Conservation (phyloP, 2,113 vertebrate species). For the Capra hircus region DNA sequence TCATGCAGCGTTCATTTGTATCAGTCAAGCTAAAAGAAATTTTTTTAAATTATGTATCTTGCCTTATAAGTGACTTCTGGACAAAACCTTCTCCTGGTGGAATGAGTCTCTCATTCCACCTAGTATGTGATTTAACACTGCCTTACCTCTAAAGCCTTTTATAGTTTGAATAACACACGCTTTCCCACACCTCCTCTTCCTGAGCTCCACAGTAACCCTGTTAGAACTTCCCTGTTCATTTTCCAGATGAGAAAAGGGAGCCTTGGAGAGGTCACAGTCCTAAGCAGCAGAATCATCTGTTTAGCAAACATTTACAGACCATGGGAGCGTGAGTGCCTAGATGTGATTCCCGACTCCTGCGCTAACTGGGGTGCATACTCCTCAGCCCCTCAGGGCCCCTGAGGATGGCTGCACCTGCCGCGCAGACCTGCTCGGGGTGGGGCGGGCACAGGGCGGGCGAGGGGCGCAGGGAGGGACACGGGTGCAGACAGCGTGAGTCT, state of each 20-base stretch:
- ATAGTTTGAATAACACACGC: neutral
- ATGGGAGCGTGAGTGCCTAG: rapidly evolving
- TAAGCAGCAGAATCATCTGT: neutral
- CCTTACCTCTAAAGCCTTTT: neutral
- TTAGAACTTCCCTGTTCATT: rapidly evolving
- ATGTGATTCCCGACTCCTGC: rapidly evolving
- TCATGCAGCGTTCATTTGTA: rapidly evolving
- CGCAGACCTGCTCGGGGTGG: rapidly evolving
- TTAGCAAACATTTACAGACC: no score
- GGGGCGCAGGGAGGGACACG: rapidly evolving
- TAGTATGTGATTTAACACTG: rapidly evolving
- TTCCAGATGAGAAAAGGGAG: neutral
- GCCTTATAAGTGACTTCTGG: neutral
- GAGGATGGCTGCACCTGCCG: rapidly evolving
- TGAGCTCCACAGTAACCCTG: neutral
- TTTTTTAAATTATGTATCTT: neutral
- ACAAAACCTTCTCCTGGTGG: no score
- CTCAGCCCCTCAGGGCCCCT: no score
- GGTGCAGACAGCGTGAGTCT: neutral
- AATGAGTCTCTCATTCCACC: neutral
- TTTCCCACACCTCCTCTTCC: rapidly evolving
- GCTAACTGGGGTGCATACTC: rapidly evolving
- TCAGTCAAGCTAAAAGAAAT: neutral
- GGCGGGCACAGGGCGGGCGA: rapidly evolving
- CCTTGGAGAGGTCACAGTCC: neutral